A percentile compares a stretch with the other conserved stretches of the same genome.
Conservation (phyloP, 2,797 vertebrate species). For the Delichon dasypus region DNA sequence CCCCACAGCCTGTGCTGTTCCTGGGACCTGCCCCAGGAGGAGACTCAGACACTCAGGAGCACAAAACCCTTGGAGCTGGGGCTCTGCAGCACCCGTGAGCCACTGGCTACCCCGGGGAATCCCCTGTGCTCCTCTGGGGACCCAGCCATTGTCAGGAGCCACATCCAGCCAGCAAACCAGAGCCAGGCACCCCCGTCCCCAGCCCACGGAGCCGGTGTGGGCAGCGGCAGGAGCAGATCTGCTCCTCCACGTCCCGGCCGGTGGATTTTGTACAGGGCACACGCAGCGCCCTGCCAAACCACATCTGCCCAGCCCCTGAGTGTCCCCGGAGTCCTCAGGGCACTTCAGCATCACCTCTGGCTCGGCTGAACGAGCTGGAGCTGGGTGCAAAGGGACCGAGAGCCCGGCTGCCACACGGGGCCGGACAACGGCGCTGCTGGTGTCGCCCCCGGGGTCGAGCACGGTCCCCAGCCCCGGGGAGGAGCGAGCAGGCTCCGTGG, state of each 20-base stretch:
- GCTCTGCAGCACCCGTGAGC: background rate
- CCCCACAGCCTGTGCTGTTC: rapidly evolving
- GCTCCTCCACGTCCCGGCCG: rapidly evolving
- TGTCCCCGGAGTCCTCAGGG: background rate
- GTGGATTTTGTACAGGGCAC: background rate
- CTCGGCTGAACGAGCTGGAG: background rate
- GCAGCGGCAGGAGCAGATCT: background rate
- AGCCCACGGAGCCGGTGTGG: rapidly evolving
- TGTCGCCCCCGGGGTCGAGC: background rate
- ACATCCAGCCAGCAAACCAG: background rate
- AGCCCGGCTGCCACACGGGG: background rate
- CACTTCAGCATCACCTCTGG: background rate
- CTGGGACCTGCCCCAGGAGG: background rate
- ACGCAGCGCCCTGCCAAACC: background rate
- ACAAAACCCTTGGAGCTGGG: background rate
- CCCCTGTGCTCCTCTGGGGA: background rate
- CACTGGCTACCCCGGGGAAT: background rate
- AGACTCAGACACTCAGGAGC: background rate
- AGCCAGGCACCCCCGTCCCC: background rate
- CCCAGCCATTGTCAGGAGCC: background rate
- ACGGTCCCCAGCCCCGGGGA: background rate
- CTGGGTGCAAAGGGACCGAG: rapidly evolving
- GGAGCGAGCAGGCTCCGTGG: background rate
- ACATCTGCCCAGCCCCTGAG: background rate
- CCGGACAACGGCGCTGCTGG: rapidly evolving